These are phyloP conservation scores for Caenorhabditis wallacei DNA, from an alignment of 2,888 invertebrate species.

Conservation along the genomic window DNA sequence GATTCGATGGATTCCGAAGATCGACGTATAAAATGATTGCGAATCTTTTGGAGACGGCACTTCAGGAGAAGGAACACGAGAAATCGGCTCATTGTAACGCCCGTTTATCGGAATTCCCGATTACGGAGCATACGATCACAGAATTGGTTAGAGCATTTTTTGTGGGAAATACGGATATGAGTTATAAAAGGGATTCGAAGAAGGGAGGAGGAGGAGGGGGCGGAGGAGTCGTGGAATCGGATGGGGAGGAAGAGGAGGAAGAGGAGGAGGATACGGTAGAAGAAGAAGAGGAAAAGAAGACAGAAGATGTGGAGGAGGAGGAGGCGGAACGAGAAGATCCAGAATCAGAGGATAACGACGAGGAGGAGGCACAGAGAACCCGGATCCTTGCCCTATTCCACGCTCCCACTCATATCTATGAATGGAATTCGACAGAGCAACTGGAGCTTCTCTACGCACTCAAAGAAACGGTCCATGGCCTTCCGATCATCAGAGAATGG, in stretches of 20 bases:
- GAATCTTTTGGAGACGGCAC: constrained; percentile 37
- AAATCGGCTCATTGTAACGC: constrained; percentile 52
- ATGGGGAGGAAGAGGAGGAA: background rate
- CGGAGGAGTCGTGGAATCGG: too few relatives aligned
- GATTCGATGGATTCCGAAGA: constrained; percentile 31
- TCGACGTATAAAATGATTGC: constrained; percentile 50
- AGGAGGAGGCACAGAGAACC: constrained; percentile 2
- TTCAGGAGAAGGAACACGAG: constrained; percentile 51
- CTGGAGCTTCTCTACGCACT: constrained; percentile 41
- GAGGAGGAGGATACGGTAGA: background rate
- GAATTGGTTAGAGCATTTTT: constrained; percentile 52
- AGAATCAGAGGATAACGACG: constrained; percentile 3
- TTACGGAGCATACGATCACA: constrained; percentile 45
- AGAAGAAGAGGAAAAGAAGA: constrained; percentile 1
- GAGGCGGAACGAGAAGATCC: constrained; percentile 20
- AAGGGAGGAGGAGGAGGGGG: background rate
- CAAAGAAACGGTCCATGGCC: constrained; percentile 34
- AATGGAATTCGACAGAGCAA: constrained; percentile 16
- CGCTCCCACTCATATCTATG: constrained; percentile 32
- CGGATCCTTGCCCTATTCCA: constrained; percentile 21
- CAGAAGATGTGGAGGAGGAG: background rate
- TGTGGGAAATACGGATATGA: constrained; percentile 18
- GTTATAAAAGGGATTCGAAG: constrained; percentile 17
- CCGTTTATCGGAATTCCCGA: constrained; percentile 51
- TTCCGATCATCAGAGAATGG: constrained; percentile 52